A percentile compares a stretch with the other conserved stretches of the same genome.
Conservation (phyloP, 2,888 invertebrate genomes). For the Trypoxylon attenuatum region DNA sequence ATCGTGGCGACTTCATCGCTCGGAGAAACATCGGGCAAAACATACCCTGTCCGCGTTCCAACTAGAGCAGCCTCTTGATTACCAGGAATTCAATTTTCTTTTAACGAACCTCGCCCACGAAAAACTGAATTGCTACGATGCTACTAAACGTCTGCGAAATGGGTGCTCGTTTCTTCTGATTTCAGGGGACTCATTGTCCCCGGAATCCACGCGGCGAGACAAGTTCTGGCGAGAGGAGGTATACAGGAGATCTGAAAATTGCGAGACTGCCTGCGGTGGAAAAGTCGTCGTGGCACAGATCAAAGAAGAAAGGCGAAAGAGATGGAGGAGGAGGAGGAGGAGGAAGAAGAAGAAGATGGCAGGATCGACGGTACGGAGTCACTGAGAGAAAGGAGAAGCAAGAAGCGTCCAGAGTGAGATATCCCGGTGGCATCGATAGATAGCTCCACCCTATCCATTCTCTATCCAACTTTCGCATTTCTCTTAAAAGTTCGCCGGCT, state of each 20-base stretch:
- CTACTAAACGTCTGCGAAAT: not conserved
- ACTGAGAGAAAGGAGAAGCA: slow-evolving; percentile 12
- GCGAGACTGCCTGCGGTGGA: slow-evolving; percentile 8
- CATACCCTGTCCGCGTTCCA: not conserved
- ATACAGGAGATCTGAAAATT: slow-evolving; percentile 2
- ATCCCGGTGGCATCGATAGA: slow-evolving; percentile 66
- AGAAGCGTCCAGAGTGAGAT: slow-evolving; percentile 35
- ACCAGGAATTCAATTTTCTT: slow-evolving; percentile 14
- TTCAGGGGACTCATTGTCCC: not conserved
- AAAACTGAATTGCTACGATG: not conserved
- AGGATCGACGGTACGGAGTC: not conserved
- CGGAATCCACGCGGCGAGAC: slow-evolving; percentile 1
- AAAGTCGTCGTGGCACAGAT: slow-evolving; percentile 9
- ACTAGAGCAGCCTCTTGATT: slow-evolving; percentile 8
- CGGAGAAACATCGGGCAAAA: slow-evolving; percentile 1
- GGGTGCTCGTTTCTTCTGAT: slow-evolving; percentile 6
- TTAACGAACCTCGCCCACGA: not conserved
- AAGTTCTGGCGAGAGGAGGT: slow-evolving; percentile 2
- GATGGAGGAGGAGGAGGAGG: not conserved
- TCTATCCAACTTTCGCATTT: slow-evolving; percentile 73
- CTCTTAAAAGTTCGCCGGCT: slow-evolving; percentile 69
- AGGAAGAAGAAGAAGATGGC: not conserved
- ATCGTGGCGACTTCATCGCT: slow-evolving; percentile 5
- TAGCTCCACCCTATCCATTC: slow-evolving; percentile 71
- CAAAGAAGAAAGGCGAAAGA: not conserved